Conservation (phyloP, 1,140 invertebrate genomes). For the Matsumurasca onukii region DNA sequence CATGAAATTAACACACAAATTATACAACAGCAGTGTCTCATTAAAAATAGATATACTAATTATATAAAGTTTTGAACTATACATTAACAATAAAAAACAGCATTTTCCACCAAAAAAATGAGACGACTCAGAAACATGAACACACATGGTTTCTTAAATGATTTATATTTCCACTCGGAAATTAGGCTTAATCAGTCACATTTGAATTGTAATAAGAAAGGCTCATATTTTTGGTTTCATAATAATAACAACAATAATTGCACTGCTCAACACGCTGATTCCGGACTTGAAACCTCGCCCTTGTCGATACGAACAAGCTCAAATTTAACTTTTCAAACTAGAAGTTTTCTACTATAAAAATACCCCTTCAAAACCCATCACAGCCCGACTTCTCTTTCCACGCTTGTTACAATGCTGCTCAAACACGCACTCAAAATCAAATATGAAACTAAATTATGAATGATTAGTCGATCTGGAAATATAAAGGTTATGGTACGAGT, state of each 20-base stretch:
- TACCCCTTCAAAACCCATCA: constrained; percentile 9
- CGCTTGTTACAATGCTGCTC: not conserved
- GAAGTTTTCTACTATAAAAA: constrained; percentile 21
- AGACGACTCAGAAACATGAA: constrained; percentile 27
- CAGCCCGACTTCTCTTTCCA: constrained; percentile 11
- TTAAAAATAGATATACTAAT: constrained; percentile 30
- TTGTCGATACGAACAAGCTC: constrained; percentile 18
- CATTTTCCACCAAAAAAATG: constrained; percentile 5
- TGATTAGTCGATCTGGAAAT: constrained; percentile 1
- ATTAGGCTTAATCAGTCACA: constrained; percentile 23
- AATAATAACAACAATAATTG: not conserved
- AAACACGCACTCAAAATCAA: constrained; percentile 2
- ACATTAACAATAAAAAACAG: constrained; percentile 26
- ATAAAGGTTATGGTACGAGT: constrained; percentile 8
- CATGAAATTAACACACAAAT: constrained; percentile 20
- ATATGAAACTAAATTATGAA: constrained; percentile 13
- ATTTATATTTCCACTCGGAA: constrained; percentile 19
- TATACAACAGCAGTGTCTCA: constrained; percentile 18
- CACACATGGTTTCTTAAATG: constrained; percentile 23
- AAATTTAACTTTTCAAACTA: constrained; percentile 3
- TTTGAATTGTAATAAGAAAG: constrained; percentile 4
- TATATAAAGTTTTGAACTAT: constrained; percentile 30
- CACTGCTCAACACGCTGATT: constrained; percentile 2
- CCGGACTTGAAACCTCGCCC: not conserved
- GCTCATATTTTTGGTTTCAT: not conserved